These are phyloP conservation scores for Cantharis rustica DNA, from an alignment of 2,888 invertebrate genomes.

Conservation along the genomic window DNA sequence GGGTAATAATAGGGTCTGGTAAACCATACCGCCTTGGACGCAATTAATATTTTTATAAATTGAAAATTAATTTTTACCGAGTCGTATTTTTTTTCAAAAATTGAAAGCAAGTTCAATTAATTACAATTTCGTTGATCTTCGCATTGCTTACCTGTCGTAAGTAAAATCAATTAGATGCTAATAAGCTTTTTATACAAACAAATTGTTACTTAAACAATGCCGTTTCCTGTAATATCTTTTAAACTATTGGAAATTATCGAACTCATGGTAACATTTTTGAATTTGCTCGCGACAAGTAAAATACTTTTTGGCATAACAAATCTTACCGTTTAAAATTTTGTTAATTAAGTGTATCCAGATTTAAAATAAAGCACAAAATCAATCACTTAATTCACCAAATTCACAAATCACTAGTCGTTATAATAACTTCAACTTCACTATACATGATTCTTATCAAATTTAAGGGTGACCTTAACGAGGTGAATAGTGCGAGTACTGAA, in stretches of 20 bases:
- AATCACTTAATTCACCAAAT: not conserved
- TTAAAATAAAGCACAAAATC: not conserved
- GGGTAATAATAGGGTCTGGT: not conserved
- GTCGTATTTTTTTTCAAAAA: not conserved
- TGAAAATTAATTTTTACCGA: not conserved
- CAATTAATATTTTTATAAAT: not conserved
- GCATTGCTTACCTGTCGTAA: not conserved
- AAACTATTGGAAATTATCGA: not conserved
- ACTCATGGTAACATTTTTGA: not conserved
- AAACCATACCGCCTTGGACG: not conserved
- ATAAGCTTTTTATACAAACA: not conserved
- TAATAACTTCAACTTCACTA: constrained; percentile 19
- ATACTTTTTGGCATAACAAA: not conserved
- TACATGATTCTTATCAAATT: constrained; percentile 27
- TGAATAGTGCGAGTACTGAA: constrained; percentile 49
- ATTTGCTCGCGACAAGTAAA: not conserved
- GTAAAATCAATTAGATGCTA: constrained; percentile 7
- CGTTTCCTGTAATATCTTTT: not conserved
- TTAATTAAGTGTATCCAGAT: constrained; percentile 2
- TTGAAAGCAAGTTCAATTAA: not conserved
- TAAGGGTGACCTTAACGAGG: constrained; percentile 37
- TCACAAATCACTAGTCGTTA: constrained; percentile 17
- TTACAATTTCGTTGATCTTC: not conserved
- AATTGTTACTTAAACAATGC: not conserved
- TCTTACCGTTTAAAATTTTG: not conserved